Base-by-base conservation (phyloP, 2,888 invertebrate species). In the Leptinotarsa rubiginosa region DNA sequence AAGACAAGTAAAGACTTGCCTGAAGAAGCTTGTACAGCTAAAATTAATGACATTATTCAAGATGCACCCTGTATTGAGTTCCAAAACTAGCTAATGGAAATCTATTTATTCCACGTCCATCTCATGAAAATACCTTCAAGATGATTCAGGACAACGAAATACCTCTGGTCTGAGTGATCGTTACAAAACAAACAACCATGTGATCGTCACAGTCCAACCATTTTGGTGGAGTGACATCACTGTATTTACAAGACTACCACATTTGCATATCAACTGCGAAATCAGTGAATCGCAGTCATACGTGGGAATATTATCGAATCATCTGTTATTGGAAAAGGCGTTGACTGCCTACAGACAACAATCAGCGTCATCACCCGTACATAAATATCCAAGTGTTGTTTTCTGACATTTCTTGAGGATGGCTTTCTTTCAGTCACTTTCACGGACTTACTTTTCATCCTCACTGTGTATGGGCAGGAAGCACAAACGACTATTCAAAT, bases 151-250 rank as follows among this genome's bases (percentile, higher is more conserved):
- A 16, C 62, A 41, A 3, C 41, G 2, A 41, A 62, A 62, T 62
- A 31, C 41, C 31, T 62, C 62, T 25, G 16, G 15, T 15, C 31
- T n/a, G 16, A n/a, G 2, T 18, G 31, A 31, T 16, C n/a, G 18
- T 62, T 62, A 18, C 62, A 62, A 62, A 62, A 62, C 62, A 62
- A 62, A 62, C 62, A 62, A 10, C 4, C 31, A 15, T 25, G 4
- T 62, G 62, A 31, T n/a, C 7, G 62, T 62, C 31, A 31, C 41
- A 41, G 25, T 41, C n/a, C 41, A 62, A 62, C 62, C 41, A 62
- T 31, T 62, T 62, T 41, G 41, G 41, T 31, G 7, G n/a, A 31
- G 31, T 62, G 62, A 62, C n/a, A 62, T 62, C 62, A 62, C 62
- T 25, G 31, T 62, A 41, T 62, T 62, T 13, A 62, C 41, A 62